Evolutionary conservation across 1,140 invertebrate genomes (phyloP), one percentile per base, ranked within the genome.

Genomic region (Coelopa frigida): DNA sequence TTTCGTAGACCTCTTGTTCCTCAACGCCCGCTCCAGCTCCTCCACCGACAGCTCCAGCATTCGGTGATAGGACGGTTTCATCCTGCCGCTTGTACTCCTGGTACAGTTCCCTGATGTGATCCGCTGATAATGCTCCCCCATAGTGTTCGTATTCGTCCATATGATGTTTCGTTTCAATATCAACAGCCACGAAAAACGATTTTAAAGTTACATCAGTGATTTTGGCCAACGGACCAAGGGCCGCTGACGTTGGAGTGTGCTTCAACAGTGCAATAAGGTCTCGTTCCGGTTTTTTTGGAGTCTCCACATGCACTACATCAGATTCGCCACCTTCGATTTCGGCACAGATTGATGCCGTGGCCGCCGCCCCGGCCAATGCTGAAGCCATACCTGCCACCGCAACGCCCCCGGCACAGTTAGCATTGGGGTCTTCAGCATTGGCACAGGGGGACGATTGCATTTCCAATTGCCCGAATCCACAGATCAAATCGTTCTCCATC

Each of bases 1-100:
- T 86, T 53, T 92, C 89, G 62, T 92, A 93, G 21, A 77, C 76
- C 59, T 88, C 85, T 20, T 59, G 49, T 5, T 69, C 70, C 5
- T 60, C 59, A 8, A 39, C 50, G 17, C 18, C 55, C 20, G 40
- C 51, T 4, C 69, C 70, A 8, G 59, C 64, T 3, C 48, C 52
- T 8, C 58, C 61, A 36, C 39, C 46, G 38, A 41, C 5, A 33
- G 41, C 23, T 15, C 42, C 14, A 21, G 47, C n/a, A 53, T 38
- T 49, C 2, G 59, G 59, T 2, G 63, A 68, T 26, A 52, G 51
- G 37, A 48, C 46, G 14, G 77, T 70, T 11, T 75, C 74, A 61
- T 81, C 77, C 36, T 69, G 65, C 35, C 72, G 58, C 54, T 82
- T 78, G 58, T 84, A 84, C 52, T 82, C 75, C 26, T 76, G 59